phyloP scores from a whole-genome alignment of 2,797 vertebrate genomes.

The Hyperoplus immaculatus region DNA sequence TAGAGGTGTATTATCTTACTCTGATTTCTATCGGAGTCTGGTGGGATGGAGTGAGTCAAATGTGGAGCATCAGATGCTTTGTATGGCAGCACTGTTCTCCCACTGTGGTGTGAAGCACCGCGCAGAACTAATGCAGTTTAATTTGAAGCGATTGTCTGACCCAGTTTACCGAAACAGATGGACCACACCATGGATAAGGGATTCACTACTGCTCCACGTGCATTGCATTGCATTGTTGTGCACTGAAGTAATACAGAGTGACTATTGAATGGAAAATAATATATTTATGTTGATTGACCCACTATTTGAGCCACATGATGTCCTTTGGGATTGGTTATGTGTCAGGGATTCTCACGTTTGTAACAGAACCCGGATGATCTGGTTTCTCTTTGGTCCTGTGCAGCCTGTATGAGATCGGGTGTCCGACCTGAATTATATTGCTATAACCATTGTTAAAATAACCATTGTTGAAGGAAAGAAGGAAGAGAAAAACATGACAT shows the following conservation, averaged over 20 bases:
- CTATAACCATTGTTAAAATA: too few species aligned
- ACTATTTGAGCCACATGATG: too few species aligned
- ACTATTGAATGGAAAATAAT: too few species aligned
- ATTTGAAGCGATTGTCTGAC: conserved; percentile 49
- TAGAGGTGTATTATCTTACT: not conserved
- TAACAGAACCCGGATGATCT: not conserved
- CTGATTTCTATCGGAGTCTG: not conserved
- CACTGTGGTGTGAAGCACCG: conserved; percentile 29
- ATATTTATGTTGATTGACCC: too few species aligned
- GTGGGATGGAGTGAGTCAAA: not conserved
- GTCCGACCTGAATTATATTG: not conserved
- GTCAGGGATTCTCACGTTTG: too few species aligned
- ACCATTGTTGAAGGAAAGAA: too few species aligned
- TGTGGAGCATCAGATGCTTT: conserved; percentile 15
- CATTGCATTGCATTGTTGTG: not conserved
- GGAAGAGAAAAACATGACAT: not conserved
- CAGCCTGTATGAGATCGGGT: not conserved
- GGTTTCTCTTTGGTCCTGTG: not conserved
- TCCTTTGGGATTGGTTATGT: not conserved
- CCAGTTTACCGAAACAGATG: conserved; percentile 56
- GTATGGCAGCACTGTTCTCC: conserved; percentile 6
- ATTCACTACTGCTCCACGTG: not conserved
- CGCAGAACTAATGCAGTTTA: conserved; percentile 50
- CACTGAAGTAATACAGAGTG: not conserved
- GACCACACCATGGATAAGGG: conserved; percentile 25